Base-by-base conservation (phyloP, 2,888 invertebrate species). In the Apantesis nais region DNA sequence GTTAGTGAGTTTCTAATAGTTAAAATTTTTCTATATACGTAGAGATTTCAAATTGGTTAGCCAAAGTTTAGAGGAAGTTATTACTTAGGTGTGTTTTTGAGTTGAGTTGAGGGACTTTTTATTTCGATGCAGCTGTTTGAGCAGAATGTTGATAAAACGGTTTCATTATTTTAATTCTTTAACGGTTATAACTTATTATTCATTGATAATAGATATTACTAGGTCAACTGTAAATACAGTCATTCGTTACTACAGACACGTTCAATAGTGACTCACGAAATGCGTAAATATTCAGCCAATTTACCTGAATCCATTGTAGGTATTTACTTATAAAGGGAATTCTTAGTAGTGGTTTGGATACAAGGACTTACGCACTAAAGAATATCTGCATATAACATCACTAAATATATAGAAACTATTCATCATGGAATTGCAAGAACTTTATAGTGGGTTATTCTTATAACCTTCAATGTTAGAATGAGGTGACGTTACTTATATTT, bases 331-430 rank as follows among this genome's bases (percentile, higher is more conserved):
- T 22, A 7, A 48, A 48, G 48, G 64, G 48, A 65, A 48, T 65
- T 19, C 52, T n/a, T 48, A 31, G 48, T 52, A 65, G 48, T 48
- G 52, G 64, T 65, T 64, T 64, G 22, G 44, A 34, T 48, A n/a
- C 48, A 48, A 65, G 48, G 22, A 65, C n/a, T 41, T 41, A 52
- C n/a, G 48, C 11, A n/a, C n/a, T 5, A 34, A 34, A 8, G 14
- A 62, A 25, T 62, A 41, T 25, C 25, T 48, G 31, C 14, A 7
- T 16, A 29, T n/a, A 3, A 12, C 64, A 48, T 65, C 64, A 65
- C 14, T 52, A 2, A 48, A 65, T 52, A 65, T 48, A 52, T 34
- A 52, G 29, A 31, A 31, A 64, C 12, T 9, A 52, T 52, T 52
- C 48, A 31, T n/a, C 52, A 65, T 34, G 12, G n/a, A 48, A n/a